A percentile compares a stretch with the other conserved stretches of the same genome.
These are phyloP conservation scores for Drosophila rellima DNA, from an alignment of 2,888 invertebrate genomes.

Conservation along the genomic window DNA sequence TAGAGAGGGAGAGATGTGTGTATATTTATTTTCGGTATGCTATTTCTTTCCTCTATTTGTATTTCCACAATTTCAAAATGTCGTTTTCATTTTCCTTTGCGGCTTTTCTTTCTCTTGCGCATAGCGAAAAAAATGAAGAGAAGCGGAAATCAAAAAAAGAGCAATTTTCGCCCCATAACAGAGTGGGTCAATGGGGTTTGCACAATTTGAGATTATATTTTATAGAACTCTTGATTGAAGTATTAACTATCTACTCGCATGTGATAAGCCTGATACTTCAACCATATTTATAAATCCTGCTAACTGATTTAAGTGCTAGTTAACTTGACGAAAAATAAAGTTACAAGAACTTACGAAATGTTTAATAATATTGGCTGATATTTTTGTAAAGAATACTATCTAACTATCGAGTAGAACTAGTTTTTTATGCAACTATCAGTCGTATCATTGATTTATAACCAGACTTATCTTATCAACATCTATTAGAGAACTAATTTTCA, in stretches of 20 bases:
- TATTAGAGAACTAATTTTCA: not conserved
- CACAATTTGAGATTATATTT: not conserved
- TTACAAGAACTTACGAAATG: constrained; percentile 1
- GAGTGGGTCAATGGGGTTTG: constrained; percentile 17
- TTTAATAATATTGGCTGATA: not conserved
- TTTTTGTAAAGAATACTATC: not conserved
- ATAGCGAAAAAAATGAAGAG: constrained; percentile 11
- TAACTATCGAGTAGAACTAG: not conserved
- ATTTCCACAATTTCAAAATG: constrained; percentile 57
- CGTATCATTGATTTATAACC: not conserved
- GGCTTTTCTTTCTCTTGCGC: constrained; percentile 35
- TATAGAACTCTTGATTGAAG: not conserved
- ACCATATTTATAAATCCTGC: not conserved
- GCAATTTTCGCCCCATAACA: constrained; percentile 3
- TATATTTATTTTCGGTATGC: constrained; percentile 72
- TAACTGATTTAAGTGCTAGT: constrained; percentile 1
- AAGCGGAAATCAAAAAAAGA: constrained; percentile 18
- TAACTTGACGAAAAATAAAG: not conserved
- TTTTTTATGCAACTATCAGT: not conserved
- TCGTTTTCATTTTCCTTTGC: constrained; percentile 45
- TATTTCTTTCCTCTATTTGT: constrained; percentile 48
- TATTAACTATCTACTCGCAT: not conserved
- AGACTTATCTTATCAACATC: constrained; percentile 4
- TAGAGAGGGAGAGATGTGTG: constrained; percentile 17
- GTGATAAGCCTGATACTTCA: not conserved